phyloP scores from a whole-genome alignment of 2,113 vertebrate species.

The Orycteropus afer region DNA sequence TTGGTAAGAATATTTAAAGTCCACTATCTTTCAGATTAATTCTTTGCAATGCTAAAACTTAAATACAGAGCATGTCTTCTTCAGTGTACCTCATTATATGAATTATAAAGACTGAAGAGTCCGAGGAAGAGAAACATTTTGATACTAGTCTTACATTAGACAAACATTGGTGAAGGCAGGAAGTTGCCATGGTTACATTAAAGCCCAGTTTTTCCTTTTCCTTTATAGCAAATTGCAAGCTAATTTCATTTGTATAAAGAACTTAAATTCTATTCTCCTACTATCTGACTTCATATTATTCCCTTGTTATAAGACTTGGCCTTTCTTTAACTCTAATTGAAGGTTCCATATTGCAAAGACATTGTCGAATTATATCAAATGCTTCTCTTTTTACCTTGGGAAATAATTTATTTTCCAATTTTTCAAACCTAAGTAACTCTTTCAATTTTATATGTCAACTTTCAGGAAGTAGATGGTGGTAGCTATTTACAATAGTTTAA shows the following conservation, averaged over 20 bases:
- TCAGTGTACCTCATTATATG: background rate
- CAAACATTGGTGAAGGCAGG: slow-evolving; percentile 18
- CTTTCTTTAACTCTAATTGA: slow-evolving; percentile 57
- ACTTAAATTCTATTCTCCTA: slow-evolving; percentile 49
- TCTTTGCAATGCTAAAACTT: background rate
- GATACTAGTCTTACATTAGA: background rate
- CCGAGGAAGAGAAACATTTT: slow-evolving; percentile 38
- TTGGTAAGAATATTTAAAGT: background rate
- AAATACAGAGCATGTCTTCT: slow-evolving; percentile 17
- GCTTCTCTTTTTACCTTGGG: background rate
- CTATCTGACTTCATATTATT: slow-evolving; percentile 63
- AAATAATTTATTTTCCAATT: slow-evolving; percentile 66
- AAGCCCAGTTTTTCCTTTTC: slow-evolving; percentile 50
- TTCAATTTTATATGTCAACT: background rate
- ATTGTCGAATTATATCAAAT: slow-evolving; percentile 55
- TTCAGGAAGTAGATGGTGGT: background rate
- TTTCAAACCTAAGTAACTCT: background rate
- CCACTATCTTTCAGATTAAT: background rate
- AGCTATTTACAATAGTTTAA: slow-evolving; percentile 38
- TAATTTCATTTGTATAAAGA: slow-evolving; percentile 57
- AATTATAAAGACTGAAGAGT: slow-evolving; percentile 23
- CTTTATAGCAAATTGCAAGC: slow-evolving; percentile 49
- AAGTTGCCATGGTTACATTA: slow-evolving; percentile 66
- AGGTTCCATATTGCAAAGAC: slow-evolving; percentile 8
- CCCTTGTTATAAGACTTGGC: slow-evolving; percentile 36